Percentiles rank a stretch among this genome's conserved stretches.
These are phyloP conservation scores for Limnephilus rhombicus DNA, from an alignment of 2,888 invertebrate species.

Conservation along the genomic window DNA sequence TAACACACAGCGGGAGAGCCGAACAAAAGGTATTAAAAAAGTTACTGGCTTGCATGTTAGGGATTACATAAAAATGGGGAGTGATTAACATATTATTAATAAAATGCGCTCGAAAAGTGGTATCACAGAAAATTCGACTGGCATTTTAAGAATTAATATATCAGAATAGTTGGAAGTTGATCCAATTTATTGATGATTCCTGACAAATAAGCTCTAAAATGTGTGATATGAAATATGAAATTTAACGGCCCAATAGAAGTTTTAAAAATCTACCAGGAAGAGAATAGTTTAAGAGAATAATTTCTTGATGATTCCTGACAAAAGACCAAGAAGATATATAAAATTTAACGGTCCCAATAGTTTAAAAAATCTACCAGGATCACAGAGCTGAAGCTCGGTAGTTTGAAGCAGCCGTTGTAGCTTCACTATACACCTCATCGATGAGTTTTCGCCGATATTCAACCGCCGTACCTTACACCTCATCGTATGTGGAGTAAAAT, in stretches of 20 bases:
- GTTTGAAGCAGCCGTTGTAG: constrained; percentile 22
- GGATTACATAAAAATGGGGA: constrained; percentile 54
- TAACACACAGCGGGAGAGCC: constrained; percentile 16
- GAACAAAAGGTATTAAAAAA: constrained; percentile 64
- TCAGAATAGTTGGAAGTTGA: too few species aligned
- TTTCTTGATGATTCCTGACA: too few species aligned
- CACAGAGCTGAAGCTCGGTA: not conserved
- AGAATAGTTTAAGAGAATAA: too few species aligned
- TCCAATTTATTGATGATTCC: not conserved
- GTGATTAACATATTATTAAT: constrained; percentile 40
- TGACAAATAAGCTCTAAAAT: not conserved
- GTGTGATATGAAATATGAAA: too few species aligned
- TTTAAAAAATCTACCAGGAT: not conserved
- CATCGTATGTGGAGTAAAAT: not conserved
- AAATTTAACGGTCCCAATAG: not conserved
- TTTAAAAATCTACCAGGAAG: not conserved
- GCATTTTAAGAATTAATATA: not conserved
- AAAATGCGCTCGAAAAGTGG: not conserved
- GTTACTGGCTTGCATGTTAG: constrained; percentile 57
- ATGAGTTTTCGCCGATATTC: constrained; percentile 18
- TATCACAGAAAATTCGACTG: not conserved
- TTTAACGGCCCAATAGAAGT: not conserved
- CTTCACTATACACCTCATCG: not conserved
- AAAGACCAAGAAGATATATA: not conserved
- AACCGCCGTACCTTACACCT: not conserved